Evolutionary conservation across 2,888 invertebrate species (phyloP).

Genomic region (Drepanosiphum platanoidis): DNA sequence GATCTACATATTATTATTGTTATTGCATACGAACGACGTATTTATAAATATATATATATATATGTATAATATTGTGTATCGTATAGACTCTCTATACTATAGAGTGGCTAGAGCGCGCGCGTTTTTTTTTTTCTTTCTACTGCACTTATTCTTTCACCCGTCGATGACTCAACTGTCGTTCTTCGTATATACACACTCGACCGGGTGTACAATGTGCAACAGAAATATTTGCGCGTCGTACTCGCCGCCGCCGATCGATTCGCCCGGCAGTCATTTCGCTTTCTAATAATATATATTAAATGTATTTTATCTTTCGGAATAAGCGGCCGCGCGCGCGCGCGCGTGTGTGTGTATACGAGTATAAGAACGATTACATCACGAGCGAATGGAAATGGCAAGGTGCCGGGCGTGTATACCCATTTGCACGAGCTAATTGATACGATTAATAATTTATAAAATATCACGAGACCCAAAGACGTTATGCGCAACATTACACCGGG

Average conservation of each 20-base stretch:
- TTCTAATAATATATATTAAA: slow-evolving; percentile 41
- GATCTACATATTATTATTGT: neutral
- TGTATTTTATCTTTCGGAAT: neutral
- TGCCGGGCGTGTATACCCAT: neutral
- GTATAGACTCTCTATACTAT: too few species aligned
- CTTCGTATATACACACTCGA: neutral
- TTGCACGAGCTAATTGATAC: neutral
- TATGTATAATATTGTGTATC: too few species aligned
- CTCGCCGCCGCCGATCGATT: slow-evolving; percentile 19
- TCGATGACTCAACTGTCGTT: neutral
- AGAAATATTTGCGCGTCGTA: neutral
- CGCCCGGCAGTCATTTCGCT: slow-evolving; percentile 37
- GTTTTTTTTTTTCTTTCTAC: slow-evolving; percentile 1
- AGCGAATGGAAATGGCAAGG: neutral
- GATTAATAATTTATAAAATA: neutral
- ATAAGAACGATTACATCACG: neutral
- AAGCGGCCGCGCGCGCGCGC: too few species aligned
- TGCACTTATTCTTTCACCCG: slow-evolving; percentile 28
- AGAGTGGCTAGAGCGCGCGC: too few species aligned
- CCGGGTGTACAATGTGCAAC: neutral
- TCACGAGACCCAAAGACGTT: too few species aligned
- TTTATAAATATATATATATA: too few species aligned
- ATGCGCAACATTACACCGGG: too few species aligned
- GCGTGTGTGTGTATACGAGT: too few species aligned
- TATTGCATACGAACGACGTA: neutral